phyloP scores from a whole-genome alignment of 2,797 vertebrate species.

The Lithobates sylvaticus region DNA sequence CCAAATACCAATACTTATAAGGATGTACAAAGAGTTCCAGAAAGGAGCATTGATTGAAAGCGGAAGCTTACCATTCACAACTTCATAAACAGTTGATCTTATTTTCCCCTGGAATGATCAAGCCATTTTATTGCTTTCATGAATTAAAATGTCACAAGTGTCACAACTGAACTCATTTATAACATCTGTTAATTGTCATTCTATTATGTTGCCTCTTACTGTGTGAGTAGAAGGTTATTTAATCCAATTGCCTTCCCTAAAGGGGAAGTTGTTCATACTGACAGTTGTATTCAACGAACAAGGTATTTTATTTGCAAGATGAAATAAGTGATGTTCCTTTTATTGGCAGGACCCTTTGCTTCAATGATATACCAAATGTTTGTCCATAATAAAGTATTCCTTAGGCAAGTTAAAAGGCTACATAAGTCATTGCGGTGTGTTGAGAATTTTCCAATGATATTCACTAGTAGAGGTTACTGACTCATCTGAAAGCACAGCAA shows the following conservation, averaged over 20 bases:
- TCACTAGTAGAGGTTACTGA: too few species aligned
- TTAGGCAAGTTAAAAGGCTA: too few species aligned
- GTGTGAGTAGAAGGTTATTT: not conserved
- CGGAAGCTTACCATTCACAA: constrained; percentile 54
- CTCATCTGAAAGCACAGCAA: too few species aligned
- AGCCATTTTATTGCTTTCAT: constrained; percentile 39
- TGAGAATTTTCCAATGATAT: too few species aligned
- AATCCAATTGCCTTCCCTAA: constrained; percentile 1
- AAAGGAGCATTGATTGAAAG: constrained; percentile 42
- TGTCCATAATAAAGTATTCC: too few species aligned
- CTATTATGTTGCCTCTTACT: not conserved
- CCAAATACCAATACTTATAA: constrained; percentile 61
- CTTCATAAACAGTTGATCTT: constrained; percentile 49
- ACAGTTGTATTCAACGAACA: too few species aligned
- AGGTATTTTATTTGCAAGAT: too few species aligned
- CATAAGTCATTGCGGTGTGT: too few species aligned
- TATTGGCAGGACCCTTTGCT: too few species aligned
- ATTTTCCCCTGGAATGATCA: constrained; percentile 49
- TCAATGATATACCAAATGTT: too few species aligned
- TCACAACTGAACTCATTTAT: not conserved
- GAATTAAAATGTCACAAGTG: constrained; percentile 23
- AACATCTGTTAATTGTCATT: constrained; percentile 44
- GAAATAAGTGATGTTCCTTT: too few species aligned
- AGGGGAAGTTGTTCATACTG: too few species aligned
- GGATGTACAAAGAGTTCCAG: constrained; percentile 49